Percentiles rank a stretch among this genome's conserved stretches.
Evolutionary conservation across 2,797 vertebrate genomes (phyloP).

Genomic region (Sebastes vulpes): DNA sequence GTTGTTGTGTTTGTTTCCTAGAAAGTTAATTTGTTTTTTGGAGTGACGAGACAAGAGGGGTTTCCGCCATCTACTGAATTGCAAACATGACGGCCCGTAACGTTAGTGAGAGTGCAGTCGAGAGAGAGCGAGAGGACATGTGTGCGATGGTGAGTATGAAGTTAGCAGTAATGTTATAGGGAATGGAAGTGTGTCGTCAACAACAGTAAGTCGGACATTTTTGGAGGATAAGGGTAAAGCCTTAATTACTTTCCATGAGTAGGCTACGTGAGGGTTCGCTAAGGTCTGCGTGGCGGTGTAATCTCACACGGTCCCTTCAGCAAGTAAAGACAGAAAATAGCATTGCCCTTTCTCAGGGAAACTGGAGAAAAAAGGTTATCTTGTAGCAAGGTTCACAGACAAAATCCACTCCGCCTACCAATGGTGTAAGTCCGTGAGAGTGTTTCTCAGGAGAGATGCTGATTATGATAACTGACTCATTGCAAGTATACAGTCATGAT

Average conservation of each 20-base stretch:
- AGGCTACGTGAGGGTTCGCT: too few species aligned
- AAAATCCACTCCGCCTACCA: neutral
- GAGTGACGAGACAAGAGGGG: neutral
- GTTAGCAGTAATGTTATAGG: too few species aligned
- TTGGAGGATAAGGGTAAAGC: too few species aligned
- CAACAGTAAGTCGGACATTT: too few species aligned
- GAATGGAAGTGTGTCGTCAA: too few species aligned
- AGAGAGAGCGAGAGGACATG: neutral
- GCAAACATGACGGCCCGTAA: neutral
- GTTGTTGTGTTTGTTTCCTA: neutral
- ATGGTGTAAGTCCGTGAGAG: neutral
- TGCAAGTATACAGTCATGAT: neutral
- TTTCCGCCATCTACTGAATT: neutral
- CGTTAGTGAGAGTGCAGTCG: neutral
- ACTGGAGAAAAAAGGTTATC: neutral
- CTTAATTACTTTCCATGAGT: too few species aligned
- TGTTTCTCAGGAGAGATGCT: neutral
- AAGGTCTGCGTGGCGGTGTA: rapidly evolving
- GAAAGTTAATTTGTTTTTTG: neutral
- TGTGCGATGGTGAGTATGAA: too few species aligned
- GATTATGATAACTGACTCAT: neutral
- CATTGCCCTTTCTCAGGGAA: neutral
- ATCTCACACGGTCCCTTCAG: neutral
- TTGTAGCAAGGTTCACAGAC: neutral
- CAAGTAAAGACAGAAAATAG: neutral